Evolutionary conservation across 2,888 invertebrate genomes (phyloP).

Genomic region (Suillia variegata): DNA sequence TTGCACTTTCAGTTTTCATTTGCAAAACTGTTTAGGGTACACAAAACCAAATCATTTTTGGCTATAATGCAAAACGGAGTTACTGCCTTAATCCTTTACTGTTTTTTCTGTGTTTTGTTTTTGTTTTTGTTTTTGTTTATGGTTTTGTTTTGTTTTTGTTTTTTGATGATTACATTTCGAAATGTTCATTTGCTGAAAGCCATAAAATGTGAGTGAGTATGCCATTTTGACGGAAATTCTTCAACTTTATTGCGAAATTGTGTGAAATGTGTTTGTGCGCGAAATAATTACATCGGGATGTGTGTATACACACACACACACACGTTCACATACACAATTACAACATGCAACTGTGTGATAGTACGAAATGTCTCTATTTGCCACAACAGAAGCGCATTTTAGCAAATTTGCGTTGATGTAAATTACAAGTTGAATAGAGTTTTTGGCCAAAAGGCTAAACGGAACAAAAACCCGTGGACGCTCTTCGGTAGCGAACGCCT

Average conservation of each 20-base stretch:
- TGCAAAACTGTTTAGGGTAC: no score
- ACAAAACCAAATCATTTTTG: no score
- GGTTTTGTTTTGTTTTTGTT: no score
- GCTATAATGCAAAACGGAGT: no score
- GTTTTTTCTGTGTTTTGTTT: no score
- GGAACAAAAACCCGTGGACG: background rate
- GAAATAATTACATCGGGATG: background rate
- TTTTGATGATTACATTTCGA: background rate
- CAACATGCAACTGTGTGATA: background rate
- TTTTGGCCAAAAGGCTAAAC: background rate
- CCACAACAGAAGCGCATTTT: background rate
- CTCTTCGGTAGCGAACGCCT: background rate
- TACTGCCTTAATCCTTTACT: no score
- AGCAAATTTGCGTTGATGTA: background rate
- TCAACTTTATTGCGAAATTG: conserved; percentile 4
- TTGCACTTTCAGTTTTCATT: no score
- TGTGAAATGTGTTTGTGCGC: background rate
- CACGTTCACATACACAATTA: background rate
- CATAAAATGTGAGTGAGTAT: background rate
- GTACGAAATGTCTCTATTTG: background rate
- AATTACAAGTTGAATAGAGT: background rate
- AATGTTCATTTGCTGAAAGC: background rate
- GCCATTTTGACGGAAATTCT: background rate
- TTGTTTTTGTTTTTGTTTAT: no score
- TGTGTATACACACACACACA: background rate